Evolutionary conservation across 2,888 invertebrate genomes (phyloP).

Genomic region (Protodeltote pygarga): DNA sequence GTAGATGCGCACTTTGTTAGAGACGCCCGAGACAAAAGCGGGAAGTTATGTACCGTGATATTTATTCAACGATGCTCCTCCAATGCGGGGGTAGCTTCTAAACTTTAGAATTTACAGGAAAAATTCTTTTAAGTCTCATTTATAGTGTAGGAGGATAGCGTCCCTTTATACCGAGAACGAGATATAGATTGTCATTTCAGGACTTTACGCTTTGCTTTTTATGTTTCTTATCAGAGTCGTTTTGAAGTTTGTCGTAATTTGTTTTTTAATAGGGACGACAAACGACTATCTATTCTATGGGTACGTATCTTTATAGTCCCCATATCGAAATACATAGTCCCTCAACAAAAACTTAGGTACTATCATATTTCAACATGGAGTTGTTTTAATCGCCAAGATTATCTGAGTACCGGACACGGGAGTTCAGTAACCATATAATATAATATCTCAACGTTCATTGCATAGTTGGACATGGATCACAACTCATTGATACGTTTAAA

Average conservation of each 20-base stretch:
- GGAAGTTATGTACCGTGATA: slow-evolving; percentile 56
- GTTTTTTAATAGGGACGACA: slow-evolving; percentile 8
- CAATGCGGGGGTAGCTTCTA: slow-evolving; percentile 31
- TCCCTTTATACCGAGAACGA: slow-evolving; percentile 26
- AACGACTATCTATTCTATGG: no score
- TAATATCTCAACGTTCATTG: no score
- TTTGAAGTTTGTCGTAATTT: slow-evolving; percentile 21
- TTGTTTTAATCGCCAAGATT: no score
- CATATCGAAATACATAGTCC: neutral
- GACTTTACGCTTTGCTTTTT: slow-evolving; percentile 32
- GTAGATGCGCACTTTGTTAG: slow-evolving; percentile 39
- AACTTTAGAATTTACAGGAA: slow-evolving; percentile 46
- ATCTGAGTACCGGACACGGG: no score
- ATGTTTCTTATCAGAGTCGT: slow-evolving; percentile 26
- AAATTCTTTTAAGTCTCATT: slow-evolving; percentile 40
- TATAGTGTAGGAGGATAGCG: slow-evolving; percentile 33
- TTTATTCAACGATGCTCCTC: slow-evolving; percentile 53
- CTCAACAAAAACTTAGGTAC: no score
- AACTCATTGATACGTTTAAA: no score
- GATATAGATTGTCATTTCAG: slow-evolving; percentile 24
- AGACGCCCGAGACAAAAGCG: slow-evolving; percentile 42
- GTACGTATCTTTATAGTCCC: neutral
- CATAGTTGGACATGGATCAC: no score
- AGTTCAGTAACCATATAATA: no score
- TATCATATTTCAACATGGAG: no score